Evolutionary conservation across 2,888 invertebrate species (phyloP).

Genomic region (Oxytorus armatus): DNA sequence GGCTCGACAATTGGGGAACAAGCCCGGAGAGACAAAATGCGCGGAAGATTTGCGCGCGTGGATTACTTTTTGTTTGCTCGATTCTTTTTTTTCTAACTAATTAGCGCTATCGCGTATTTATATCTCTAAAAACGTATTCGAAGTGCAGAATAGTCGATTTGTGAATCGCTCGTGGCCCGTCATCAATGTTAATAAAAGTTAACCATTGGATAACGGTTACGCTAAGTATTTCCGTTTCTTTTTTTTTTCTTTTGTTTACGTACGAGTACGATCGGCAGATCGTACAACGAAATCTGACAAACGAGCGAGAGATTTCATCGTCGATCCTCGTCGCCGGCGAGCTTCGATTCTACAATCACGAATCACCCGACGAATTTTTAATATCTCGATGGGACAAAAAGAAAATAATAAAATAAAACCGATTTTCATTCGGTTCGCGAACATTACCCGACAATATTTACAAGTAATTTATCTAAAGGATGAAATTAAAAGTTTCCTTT

Average conservation of each 20-base stretch:
- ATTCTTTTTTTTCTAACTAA: background rate
- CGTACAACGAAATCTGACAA: conserved; percentile 23
- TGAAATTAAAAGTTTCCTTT: conserved; percentile 52
- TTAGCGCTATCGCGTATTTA: background rate
- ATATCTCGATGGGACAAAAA: conserved; percentile 22
- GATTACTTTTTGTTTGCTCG: background rate
- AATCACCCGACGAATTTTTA: too few species aligned
- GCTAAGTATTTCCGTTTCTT: too few species aligned
- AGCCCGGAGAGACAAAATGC: background rate
- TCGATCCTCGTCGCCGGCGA: conserved; percentile 13
- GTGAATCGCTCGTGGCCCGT: background rate
- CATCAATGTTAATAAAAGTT: background rate
- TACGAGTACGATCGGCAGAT: conserved; percentile 2
- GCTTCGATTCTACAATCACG: background rate
- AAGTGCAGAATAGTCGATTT: conserved; percentile 17
- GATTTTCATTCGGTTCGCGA: too few species aligned
- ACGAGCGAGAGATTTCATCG: conserved; percentile 20
- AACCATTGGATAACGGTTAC: too few species aligned
- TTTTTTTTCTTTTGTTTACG: conserved; percentile 1
- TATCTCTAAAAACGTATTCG: conserved; percentile 21
- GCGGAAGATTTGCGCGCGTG: conserved; percentile 1
- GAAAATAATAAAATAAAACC: too few species aligned
- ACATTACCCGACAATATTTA: conserved; percentile 64
- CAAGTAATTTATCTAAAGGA: conserved; percentile 64
- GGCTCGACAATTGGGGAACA: conserved; percentile 1